Evolutionary conservation across 2,113 vertebrate genomes (phyloP).

Genomic region (Ranitomeya variabilis): DNA sequence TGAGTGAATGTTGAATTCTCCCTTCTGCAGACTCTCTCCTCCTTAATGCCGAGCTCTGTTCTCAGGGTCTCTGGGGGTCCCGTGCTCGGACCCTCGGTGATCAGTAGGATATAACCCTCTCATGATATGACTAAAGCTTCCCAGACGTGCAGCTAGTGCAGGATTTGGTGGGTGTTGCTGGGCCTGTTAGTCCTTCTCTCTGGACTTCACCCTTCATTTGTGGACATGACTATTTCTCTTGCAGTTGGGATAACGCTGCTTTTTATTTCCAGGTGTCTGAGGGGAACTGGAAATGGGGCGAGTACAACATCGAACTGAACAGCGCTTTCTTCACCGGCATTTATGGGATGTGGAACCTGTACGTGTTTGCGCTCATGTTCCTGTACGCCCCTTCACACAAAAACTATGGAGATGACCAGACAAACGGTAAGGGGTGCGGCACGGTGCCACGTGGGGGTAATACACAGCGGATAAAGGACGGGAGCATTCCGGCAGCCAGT

Average conservation of each 20-base stretch:
- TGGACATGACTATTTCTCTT: background rate
- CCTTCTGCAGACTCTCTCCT: no score
- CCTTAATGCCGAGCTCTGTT: no score
- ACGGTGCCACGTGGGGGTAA: background rate
- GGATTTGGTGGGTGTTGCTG: background rate
- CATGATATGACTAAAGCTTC: no score
- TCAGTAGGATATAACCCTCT: no score
- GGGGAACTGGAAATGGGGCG: conserved; percentile 95
- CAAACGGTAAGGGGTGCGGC: conserved; percentile 74
- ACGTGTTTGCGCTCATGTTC: conserved; percentile 97
- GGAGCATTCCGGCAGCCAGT: background rate
- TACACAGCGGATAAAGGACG: background rate
- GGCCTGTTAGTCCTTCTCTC: background rate
- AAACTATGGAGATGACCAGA: conserved; percentile 89
- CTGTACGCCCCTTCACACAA: conserved; percentile 97
- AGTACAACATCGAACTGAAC: conserved; percentile 86
- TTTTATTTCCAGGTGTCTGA: conserved; percentile 83
- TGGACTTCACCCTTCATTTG: no score
- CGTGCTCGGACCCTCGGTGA: no score
- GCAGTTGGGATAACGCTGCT: background rate
- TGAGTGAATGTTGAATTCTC: no score
- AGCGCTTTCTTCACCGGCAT: conserved; percentile 98
- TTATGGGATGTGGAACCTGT: conserved; percentile 99
- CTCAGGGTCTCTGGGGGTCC: no score
- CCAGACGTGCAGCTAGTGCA: no score